Base-by-base conservation (phyloP, 1,140 invertebrate genomes). In the Bombus turneri region DNA sequence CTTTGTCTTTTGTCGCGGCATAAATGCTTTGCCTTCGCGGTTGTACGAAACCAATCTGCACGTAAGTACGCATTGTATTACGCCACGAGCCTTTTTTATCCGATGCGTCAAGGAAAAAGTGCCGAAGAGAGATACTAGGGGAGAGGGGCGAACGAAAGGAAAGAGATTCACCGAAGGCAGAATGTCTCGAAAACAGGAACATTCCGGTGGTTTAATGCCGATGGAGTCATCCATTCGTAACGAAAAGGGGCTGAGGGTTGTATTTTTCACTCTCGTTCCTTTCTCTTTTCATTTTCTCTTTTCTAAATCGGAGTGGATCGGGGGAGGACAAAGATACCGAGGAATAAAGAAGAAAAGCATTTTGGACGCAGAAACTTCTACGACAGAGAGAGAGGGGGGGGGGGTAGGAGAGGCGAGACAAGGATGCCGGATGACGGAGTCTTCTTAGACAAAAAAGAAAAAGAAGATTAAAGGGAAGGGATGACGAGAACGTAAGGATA, bases 191-290 rank as follows among this genome's bases (percentile, higher is more conserved):
- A 89, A 89, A 89, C 88, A 89, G 77, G 76, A 78, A 89, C 87
- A 89, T 89, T 86, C 88, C 76, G 66, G 76, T 86, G 87, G 88
- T 89, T 89, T 86, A 89, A 89, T 89, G 81, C 59, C 85, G 87
- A 68, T 76, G 43, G 66, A 81, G 62, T 28, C 76, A 84, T 86
- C 84, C 76, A 77, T 86, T 75, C 81, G 34, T 31, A 15, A 59
- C n/a, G 43, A 78, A 64, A 25, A 37, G 53, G 68, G 83, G 64
- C 13, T 4, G n/a, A 39, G 64, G 47, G 39, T 77, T 47, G 66
- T 22, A 34, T 79, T 78, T 84, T 57, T 82, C 83, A 76, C 68
- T 43, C 53, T 62, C 37, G 39, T 85, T 62, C 37, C 28, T 72
- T 47, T 64, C 81, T 64, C 43, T 82, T 66, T 71, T 64, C 72